A percentile compares a stretch with the other conserved stretches of the same genome.
These are phyloP conservation scores for Upupa epops DNA, from an alignment of 2,113 vertebrate species.

Conservation along the genomic window DNA sequence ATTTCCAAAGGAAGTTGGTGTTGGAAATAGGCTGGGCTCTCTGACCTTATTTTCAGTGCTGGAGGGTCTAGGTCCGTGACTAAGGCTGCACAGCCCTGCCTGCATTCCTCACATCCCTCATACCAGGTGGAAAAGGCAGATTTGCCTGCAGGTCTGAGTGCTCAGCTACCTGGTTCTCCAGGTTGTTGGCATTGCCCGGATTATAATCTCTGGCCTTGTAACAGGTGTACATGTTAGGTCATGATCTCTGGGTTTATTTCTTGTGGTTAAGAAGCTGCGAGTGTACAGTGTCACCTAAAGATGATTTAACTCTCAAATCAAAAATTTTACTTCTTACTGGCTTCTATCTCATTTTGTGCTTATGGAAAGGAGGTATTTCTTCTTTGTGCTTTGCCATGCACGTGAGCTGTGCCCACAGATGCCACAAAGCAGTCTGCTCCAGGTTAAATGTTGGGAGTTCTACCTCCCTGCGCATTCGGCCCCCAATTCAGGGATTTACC, in stretches of 20 bases:
- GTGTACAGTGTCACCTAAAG: neutral
- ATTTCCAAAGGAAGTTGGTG: constrained; percentile 45
- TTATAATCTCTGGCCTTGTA: neutral
- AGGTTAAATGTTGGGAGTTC: neutral
- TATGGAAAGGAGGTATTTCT: neutral
- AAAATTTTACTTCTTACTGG: neutral
- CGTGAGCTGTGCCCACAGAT: neutral
- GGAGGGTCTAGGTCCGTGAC: neutral
- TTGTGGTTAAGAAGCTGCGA: neutral
- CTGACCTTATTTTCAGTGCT: neutral
- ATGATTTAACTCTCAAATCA: neutral
- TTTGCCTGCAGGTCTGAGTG: neutral
- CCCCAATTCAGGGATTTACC: neutral
- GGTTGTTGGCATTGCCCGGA: neutral
- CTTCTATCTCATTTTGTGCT: neutral
- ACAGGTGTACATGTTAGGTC: neutral
- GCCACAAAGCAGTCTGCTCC: neutral
- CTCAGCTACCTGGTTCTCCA: neutral
- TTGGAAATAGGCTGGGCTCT: neutral
- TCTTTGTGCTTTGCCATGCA: neutral
- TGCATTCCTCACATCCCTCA: neutral
- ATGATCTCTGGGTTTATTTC: neutral
- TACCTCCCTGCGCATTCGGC: neutral
- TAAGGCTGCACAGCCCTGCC: neutral
- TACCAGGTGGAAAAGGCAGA: neutral